Percentiles rank a stretch among this genome's conserved stretches.
phyloP scores from a whole-genome alignment of 2,113 vertebrate species.

The Mormoops blainvillei region DNA sequence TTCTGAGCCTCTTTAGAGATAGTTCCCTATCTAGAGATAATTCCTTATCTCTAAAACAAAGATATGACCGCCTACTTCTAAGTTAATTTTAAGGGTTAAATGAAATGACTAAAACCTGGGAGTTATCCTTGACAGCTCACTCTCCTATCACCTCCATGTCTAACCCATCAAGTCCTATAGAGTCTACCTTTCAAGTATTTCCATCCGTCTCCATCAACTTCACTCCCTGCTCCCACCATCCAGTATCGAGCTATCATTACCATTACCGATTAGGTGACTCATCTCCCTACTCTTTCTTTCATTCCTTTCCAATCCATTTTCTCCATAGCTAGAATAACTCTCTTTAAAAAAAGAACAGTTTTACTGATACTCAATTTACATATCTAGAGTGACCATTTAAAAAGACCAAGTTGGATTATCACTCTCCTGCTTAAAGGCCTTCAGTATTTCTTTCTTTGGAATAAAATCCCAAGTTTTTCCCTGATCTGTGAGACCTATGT shows the following conservation, averaged over 20 bases:
- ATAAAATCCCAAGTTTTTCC: background rate
- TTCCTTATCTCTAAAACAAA: background rate
- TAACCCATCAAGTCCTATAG: background rate
- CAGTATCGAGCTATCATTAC: background rate
- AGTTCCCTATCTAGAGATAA: no score
- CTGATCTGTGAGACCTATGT: background rate
- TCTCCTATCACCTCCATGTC: background rate
- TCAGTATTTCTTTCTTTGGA: background rate
- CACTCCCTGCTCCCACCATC: background rate
- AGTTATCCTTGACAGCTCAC: background rate
- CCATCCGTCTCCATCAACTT: background rate
- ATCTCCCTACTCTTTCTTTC: background rate
- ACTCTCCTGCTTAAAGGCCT: background rate
- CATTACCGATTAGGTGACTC: background rate
- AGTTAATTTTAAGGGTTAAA: conserved; percentile 1
- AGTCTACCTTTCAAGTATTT: background rate
- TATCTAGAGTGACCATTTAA: background rate
- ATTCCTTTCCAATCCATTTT: background rate
- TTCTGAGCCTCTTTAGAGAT: background rate
- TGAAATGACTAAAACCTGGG: background rate
- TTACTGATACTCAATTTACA: background rate
- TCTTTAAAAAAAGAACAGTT: background rate
- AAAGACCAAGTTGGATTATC: background rate
- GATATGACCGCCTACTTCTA: background rate
- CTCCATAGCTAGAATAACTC: background rate